Conservation (phyloP, 2,113 vertebrate species). For the Ochotona curzoniae region DNA sequence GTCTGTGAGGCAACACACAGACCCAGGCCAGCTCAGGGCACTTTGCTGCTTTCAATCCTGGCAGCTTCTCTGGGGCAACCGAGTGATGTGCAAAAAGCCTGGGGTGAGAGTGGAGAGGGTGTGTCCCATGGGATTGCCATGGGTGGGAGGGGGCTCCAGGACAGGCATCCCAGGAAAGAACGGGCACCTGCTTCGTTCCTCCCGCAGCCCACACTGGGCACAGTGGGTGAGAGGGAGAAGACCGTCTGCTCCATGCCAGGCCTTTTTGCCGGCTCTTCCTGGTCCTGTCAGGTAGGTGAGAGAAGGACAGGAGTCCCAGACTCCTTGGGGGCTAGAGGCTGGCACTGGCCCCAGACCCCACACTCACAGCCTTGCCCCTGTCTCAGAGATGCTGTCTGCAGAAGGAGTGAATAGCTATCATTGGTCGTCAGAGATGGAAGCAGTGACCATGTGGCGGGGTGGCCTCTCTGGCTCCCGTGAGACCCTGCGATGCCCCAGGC, state of each 20-base stretch:
- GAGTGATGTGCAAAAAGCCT: not conserved
- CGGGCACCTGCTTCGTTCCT: not conserved
- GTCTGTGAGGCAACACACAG: not conserved
- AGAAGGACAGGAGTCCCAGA: not conserved
- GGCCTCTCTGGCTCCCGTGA: not conserved
- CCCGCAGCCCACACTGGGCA: not conserved
- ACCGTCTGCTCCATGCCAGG: not conserved
- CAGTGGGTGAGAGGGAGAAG: not conserved
- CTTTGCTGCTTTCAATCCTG: too few relatives aligned
- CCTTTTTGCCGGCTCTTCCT: not conserved
- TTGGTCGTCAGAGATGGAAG: not conserved
- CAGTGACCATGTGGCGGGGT: too few relatives aligned
- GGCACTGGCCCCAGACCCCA: not conserved
- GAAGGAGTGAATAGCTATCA: not conserved
- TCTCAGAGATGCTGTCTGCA: too few relatives aligned
- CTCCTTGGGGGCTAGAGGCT: not conserved
- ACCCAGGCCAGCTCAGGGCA: fast-evolving
- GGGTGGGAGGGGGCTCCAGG: not conserved
- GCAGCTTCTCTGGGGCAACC: fast-evolving
- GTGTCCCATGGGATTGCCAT: not conserved
- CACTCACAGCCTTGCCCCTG: fast-evolving
- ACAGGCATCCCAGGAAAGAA: fast-evolving
- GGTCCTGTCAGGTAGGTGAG: not conserved
- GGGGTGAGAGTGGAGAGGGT: not conserved
- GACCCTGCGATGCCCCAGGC: fast-evolving